phyloP scores from a whole-genome alignment of 2,797 vertebrate species.

The Alectoris magna region DNA sequence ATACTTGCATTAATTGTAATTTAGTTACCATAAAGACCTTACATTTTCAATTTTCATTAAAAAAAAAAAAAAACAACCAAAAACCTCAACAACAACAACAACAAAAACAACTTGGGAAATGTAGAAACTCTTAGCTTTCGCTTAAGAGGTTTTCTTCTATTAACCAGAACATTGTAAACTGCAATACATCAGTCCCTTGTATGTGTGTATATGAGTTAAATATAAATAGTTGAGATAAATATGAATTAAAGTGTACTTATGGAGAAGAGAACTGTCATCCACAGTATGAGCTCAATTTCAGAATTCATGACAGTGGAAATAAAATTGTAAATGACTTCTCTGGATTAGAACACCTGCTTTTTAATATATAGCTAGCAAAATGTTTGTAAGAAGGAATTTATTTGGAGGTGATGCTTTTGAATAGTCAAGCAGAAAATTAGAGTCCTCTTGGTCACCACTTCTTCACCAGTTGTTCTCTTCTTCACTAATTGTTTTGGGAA shows the following conservation, averaged over 20 bases:
- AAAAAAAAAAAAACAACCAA: no score
- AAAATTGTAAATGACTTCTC: neutral
- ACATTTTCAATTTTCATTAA: no score
- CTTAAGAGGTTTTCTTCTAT: neutral
- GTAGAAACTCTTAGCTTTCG: neutral
- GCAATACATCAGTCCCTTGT: neutral
- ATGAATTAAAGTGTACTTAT: neutral
- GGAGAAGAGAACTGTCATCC: neutral
- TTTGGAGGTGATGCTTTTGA: neutral
- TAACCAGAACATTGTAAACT: neutral
- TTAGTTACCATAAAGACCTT: neutral
- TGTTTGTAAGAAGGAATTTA: neutral
- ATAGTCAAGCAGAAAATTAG: neutral
- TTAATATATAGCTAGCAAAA: neutral
- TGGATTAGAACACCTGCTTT: neutral
- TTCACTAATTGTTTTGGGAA: neutral
- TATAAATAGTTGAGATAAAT: neutral
- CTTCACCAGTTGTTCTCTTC: neutral
- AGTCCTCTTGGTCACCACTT: neutral
- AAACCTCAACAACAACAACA: no score
- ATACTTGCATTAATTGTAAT: neutral
- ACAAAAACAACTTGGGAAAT: neutral
- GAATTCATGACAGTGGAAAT: neutral
- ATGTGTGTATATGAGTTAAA: neutral
- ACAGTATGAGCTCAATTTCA: neutral